Evolutionary conservation across 2,888 invertebrate genomes (phyloP).

Genomic region (Lasioglossum zephyrum): DNA sequence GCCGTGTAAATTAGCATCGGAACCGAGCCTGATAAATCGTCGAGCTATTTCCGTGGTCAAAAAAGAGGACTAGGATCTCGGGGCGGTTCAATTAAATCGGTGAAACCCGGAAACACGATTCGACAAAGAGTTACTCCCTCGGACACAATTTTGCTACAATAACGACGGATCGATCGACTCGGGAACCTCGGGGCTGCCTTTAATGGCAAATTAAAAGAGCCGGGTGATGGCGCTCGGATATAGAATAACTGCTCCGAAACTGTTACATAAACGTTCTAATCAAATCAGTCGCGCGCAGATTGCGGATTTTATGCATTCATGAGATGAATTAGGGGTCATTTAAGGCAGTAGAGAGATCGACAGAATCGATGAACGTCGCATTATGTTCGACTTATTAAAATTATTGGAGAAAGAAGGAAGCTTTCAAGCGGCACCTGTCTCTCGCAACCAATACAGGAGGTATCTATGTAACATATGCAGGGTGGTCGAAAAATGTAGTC

Average conservation of each 20-base stretch:
- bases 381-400: not conserved
- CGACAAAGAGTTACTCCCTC: not conserved
- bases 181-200: constrained; percentile 9
- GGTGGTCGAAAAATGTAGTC: too few species aligned
- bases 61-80: not conserved
- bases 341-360: not conserved
- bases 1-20: constrained; percentile 1
- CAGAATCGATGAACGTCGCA: not conserved
- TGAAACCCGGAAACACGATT: constrained; percentile 15
- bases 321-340: not conserved
- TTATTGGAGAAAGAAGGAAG: not conserved
- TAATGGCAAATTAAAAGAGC: constrained; percentile 24
- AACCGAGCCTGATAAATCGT: constrained; percentile 22
- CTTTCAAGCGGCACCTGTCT: too few species aligned
- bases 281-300: not conserved
- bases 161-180: not conserved
- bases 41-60: constrained; percentile 4
- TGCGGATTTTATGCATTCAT: not conserved
- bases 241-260: not conserved
- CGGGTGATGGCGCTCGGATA: not conserved
- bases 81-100: constrained; percentile 18
- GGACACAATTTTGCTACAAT: not conserved
- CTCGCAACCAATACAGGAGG: not conserved
- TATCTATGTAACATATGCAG: not conserved
- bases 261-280: not conserved